Evolutionary conservation across 2,888 invertebrate genomes (phyloP).

Genomic region (Agriotes lineatus): DNA sequence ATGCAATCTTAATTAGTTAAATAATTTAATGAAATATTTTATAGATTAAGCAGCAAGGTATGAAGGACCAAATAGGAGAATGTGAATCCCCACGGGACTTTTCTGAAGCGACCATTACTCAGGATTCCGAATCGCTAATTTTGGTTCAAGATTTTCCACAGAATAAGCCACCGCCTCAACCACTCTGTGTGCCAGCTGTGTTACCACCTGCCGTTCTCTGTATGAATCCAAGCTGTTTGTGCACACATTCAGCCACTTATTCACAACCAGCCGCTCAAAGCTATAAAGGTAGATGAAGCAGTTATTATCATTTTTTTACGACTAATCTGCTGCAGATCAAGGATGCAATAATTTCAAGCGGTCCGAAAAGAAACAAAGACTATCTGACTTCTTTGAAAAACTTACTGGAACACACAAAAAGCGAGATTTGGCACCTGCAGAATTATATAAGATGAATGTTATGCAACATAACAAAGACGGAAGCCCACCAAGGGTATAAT

Average conservation of each 20-base stretch:
- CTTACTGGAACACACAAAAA: slow-evolving; percentile 13
- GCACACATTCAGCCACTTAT: slow-evolving; percentile 23
- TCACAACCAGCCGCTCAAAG: not conserved
- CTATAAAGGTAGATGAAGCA: not conserved
- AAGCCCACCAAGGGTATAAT: slow-evolving; percentile 51
- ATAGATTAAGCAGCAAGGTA: slow-evolving; percentile 34
- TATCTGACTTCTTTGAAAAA: slow-evolving; percentile 15
- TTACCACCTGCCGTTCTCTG: slow-evolving; percentile 36
- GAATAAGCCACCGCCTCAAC: slow-evolving; percentile 10
- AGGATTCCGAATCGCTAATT: not conserved
- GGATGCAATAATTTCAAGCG: not conserved
- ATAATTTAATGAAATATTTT: not conserved
- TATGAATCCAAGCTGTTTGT: slow-evolving; percentile 37
- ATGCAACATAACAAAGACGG: slow-evolving; percentile 46
- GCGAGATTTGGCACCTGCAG: too few species aligned
- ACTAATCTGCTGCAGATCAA: too few species aligned
- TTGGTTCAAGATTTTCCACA: not conserved
- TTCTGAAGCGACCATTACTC: slow-evolving; percentile 42
- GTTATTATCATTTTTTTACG: too few species aligned
- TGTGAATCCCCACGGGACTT: slow-evolving; percentile 48
- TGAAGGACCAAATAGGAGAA: slow-evolving; percentile 20
- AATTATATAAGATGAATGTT: slow-evolving; percentile 55
- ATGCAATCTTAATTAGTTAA: not conserved
- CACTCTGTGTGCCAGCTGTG: slow-evolving; percentile 28
- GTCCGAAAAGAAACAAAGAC: slow-evolving; percentile 5